Base-by-base conservation (phyloP, 2,888 invertebrate genomes). In the Cristatella mucedo region DNA sequence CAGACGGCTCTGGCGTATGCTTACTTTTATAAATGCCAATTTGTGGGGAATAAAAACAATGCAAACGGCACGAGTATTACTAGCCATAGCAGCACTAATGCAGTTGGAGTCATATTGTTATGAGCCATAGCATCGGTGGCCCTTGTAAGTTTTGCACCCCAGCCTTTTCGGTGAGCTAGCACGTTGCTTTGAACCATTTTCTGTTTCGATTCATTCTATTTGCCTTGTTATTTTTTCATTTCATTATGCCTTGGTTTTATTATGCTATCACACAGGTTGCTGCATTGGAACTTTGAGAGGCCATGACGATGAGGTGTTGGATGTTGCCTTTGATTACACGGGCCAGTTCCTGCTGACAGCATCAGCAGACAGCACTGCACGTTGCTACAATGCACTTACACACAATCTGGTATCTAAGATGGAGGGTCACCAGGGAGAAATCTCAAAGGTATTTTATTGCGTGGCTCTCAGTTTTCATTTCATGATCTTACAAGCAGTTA, bases 301-400 rank as follows among this genome's bases (percentile, higher is more conserved):
- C 11, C 66, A 66, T 46, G 57, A 58, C 1, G 66, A 66, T 49
- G 66, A 66, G 72, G 78, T 83, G 15, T 59, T 82, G 36, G 82
- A 82, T 55, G 71, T 82, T 31, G 71, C 75, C 44, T 81, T 82
- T 64, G 80, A 82, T 68, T 76, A 73, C 63, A 74, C 76, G 0
- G 80, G 81, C 0, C 73, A 74, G 48, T 71, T 74, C 33, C 68
- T 83, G 61, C 77, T 80, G 11, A 80, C 80, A 1, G 76, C 76
- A 0, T 78, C 80, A 36, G 77, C 77, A 51, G 82, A 83, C 59
- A 73, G 76, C 41, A 78, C 78, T 0, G 79, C 80, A 0, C 69
- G 77, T 15, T 71, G 81, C 36, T 82, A 79, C 72, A 75, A 77
- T 56, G 57, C 63, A 19, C 47, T 51, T 26, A 63, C 60, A 66